phyloP scores from a whole-genome alignment of 1,140 invertebrate species.

The Euborellia annulipes region DNA sequence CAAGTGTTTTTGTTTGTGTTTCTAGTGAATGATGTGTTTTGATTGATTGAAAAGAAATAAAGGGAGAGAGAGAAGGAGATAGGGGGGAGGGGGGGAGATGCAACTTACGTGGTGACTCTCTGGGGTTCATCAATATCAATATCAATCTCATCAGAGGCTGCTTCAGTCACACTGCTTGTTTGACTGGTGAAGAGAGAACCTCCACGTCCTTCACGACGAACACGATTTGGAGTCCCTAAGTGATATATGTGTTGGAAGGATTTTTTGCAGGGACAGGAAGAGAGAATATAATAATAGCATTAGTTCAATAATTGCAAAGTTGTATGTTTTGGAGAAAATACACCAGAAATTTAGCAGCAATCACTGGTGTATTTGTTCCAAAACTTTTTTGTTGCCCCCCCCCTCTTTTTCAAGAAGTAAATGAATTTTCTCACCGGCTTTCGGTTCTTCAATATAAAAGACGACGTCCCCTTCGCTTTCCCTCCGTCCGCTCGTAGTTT shows the following conservation, averaged over 20 bases:
- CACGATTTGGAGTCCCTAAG: slow-evolving; percentile 40
- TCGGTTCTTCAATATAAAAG: slow-evolving; percentile 51
- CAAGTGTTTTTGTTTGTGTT: too few species aligned
- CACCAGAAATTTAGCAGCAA: too few species aligned
- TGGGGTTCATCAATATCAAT: slow-evolving; percentile 50
- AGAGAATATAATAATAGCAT: too few species aligned
- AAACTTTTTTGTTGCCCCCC: too few species aligned
- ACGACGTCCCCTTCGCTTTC: slow-evolving; percentile 51
- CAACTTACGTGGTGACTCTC: slow-evolving; percentile 45
- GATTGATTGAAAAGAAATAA: too few species aligned
- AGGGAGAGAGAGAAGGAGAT: background rate
- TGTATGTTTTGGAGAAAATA: too few species aligned
- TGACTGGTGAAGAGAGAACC: slow-evolving; percentile 43
- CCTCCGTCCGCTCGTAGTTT: slow-evolving; percentile 21
- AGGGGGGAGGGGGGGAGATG: background rate
- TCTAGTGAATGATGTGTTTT: too few species aligned
- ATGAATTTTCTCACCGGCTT: slow-evolving; percentile 30
- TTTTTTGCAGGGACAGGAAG: too few species aligned
- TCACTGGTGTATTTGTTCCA: too few species aligned
- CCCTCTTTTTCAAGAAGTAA: too few species aligned
- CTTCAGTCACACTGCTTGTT: slow-evolving; percentile 50
- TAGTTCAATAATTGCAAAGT: too few species aligned
- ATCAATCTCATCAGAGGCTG: slow-evolving; percentile 52
- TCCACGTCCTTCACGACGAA: slow-evolving; percentile 33
- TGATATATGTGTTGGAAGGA: too few species aligned